Evolutionary conservation across 2,888 invertebrate species (phyloP), one percentile per base, ranked within the genome.

Genomic region (Resseliella maxima): DNA sequence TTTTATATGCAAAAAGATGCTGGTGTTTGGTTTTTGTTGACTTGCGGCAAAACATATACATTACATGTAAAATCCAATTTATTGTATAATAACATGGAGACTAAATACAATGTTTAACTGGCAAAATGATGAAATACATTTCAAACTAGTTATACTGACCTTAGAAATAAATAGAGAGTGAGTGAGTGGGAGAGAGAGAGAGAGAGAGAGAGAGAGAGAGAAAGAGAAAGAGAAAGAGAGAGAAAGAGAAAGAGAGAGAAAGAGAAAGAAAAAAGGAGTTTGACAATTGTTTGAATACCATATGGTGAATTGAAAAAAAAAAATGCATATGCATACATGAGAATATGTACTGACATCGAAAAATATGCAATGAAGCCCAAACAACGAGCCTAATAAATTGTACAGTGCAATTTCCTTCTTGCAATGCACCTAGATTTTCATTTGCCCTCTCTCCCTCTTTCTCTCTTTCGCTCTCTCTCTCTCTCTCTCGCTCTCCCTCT

Each of bases 141-240:
- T 18, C 59, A 59, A 59, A 59, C 59, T 59, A n/a, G 59, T 59
- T 59, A 59, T 59, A 12, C 27, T 59, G 59, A 59, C 59, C 59
- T 59, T 59, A 59, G 59, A 59, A 59, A 59, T n/a, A n/a, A n/a
- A n/a, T n/a, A n/a, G n/a, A n/a, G 15, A 24, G 15, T 27, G 15
- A n/a, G 54, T 21, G 21, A 54, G 18, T 18, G 24, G 21, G 18
- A 54, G 21, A 54, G 24, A n/a, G 3, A 21, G 18, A 18, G 3
- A 54, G 21, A 54, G 54, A 54, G 18, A 54, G 54, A 54, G 54
- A 54, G 54, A 12, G 24, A 54, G 54, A 54, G 54, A 54, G 54
- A 54, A 54, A 54, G 54, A 54, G 54, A 54, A 5, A 54, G 54
- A 12, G 54, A 21, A 6, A 21, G 18, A 6, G 24, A 54, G n/a